Evolutionary conservation across 2,113 vertebrate species (phyloP), one percentile per base, ranked within the genome.

Genomic region (Nothoprocta pentlandii): DNA sequence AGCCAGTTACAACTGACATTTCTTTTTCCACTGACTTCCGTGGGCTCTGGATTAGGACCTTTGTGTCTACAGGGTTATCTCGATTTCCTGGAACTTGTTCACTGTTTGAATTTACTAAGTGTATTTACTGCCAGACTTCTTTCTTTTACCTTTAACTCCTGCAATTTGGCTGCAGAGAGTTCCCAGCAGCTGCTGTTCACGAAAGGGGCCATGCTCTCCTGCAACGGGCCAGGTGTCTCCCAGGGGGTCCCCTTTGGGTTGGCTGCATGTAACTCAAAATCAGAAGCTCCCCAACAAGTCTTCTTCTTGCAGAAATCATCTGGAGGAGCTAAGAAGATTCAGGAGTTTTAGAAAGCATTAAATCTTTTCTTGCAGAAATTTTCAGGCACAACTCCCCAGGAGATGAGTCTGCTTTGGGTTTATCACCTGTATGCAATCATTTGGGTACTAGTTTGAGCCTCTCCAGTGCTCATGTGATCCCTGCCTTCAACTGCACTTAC

Each of bases 41-140:
- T 64, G 69, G 77, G 90, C 85, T 95, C 91, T 96, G 82, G 80
- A 91, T 92, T 68, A 36, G 85, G 82, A 74, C 89, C 64, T 92
- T 92, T 91, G 87, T 94, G 93, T 80, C 87, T 90, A 59, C 61
- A 68, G 53, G 82, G 79, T 93, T 96, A 97, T 95, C 94, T 96
- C 68, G 7, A 8, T 88, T 97, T 96, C 92, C 94, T 96, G 96
- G 93, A 96, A 96, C 90, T 80, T 5, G 3, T 47, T 77, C 56
- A 19, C 85, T 94, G 87, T 96, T 97, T 94, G 90, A 81, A 78
- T 94, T 95, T 84, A 62, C 85, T 94, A 61, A 86, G 87, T 67
- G 30, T 97, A 78, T 93, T 96, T 96, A 83, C 93, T 91, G 79
- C 85, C 73, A 64, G 76, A 36, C 75, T 74, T 34, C 70, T 74